phyloP scores from a whole-genome alignment of 1,140 invertebrate species.

The Helicoverpa zea region DNA sequence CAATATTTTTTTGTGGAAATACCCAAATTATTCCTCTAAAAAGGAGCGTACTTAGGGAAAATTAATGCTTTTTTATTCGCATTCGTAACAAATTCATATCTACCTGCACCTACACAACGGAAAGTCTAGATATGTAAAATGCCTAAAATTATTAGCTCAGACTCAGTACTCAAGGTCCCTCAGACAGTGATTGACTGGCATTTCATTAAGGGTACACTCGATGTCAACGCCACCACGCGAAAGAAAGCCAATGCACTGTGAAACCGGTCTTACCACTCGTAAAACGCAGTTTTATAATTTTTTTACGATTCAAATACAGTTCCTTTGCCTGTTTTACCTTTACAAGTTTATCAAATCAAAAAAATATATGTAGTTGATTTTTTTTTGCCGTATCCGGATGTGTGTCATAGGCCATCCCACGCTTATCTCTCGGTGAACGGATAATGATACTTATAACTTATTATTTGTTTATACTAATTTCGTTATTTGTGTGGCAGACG shows the following conservation, averaged over 20 bases:
- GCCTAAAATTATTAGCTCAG: neutral
- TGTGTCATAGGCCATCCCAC: neutral
- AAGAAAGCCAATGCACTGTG: conserved; percentile 25
- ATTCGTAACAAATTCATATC: too few species aligned
- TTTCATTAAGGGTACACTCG: neutral
- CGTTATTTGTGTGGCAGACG: conserved; percentile 5
- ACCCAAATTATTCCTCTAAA: too few species aligned
- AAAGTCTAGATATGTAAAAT: too few species aligned
- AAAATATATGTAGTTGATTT: too few species aligned
- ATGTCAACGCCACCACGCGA: neutral
- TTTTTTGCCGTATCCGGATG: neutral
- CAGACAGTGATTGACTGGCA: neutral
- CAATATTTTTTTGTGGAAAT: too few species aligned
- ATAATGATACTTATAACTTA: conserved; percentile 3
- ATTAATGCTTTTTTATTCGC: too few species aligned
- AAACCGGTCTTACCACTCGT: conserved; percentile 3
- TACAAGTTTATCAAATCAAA: neutral
- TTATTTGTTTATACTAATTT: conserved; percentile 33
- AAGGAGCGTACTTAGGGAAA: too few species aligned
- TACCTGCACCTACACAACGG: too few species aligned
- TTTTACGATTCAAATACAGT: neutral
- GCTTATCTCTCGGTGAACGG: conserved; percentile 3
- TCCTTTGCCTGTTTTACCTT: neutral
- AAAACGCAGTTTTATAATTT: conserved; percentile 2
- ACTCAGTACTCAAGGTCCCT: neutral